Base-by-base conservation (phyloP, 2,888 invertebrate genomes). In the Timema podura region DNA sequence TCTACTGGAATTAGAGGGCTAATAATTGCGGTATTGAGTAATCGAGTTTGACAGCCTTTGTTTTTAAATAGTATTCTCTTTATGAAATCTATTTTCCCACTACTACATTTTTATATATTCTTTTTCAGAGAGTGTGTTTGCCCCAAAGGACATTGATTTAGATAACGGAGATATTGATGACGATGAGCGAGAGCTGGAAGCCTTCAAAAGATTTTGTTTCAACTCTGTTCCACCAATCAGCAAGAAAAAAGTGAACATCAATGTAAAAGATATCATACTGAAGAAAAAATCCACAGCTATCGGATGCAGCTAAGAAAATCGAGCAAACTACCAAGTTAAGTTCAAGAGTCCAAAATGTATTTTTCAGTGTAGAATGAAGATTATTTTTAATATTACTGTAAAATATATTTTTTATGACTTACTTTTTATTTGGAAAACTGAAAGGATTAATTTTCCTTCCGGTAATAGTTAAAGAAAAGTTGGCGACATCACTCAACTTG, bases 141-240 rank as follows among this genome's bases (percentile, higher is more conserved):
- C 89, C 76, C 93, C 92, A 64, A 91, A 91, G 82, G 90, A 91
- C 79, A 86, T 86, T 76, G 90, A 92, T 80, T 84, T 91, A 73
- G 91, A 93, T 80, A 86, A 91, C 74, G 91, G 90, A 16, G 87
- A 90, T 57, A 85, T 93, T 78, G 93, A 93, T 78, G 90, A 89
- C 70, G 89, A 89, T 51, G 93, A 93, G 77, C 83, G 91, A 3
- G 94, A 94, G 79, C 84, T 93, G 74, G 94, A 95, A 79, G 91
- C 91, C 2, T 93, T 95, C 82, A 95, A 95, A 81, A 87, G 93
- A 30, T 93, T 92, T 81, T 93, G 92, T 76, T 89, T 91, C 78
- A 92, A 92, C 80, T 93, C 92, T 74, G 89, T 92, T 74, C 90
- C 92, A 68, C 88, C 90, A 0, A 88, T 89, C 74, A 86, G 89